phyloP scores from a whole-genome alignment of 1,140 invertebrate species.

The Bilobella aurantiaca region DNA sequence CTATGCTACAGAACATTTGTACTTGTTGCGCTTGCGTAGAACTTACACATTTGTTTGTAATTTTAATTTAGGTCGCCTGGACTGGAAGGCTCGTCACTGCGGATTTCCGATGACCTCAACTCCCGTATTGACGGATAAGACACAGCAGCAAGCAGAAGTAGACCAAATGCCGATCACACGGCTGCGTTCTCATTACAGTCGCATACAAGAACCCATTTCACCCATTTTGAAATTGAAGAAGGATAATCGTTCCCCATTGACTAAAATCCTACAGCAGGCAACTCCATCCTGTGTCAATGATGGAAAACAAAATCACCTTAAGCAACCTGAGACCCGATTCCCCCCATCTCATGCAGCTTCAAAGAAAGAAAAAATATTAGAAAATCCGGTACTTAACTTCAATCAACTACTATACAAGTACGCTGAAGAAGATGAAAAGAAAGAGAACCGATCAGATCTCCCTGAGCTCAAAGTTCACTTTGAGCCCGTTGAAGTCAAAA shows the following conservation, averaged over 20 bases:
- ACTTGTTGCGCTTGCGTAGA: no score
- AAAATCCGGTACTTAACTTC: background rate
- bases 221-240: no score
- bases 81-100: background rate
- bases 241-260: no score
- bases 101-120: background rate
- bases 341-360: no score
- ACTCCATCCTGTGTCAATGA: no score
- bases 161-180: background rate
- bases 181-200: background rate
- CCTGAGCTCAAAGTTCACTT: background rate
- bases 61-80: background rate
- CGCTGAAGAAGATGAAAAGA: background rate
- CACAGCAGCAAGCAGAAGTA: background rate
- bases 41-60: background rate
- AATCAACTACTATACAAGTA: background rate
- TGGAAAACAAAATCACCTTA: no score
- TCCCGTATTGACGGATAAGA: background rate
- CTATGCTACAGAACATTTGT: no score
- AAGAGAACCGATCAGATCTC: background rate
- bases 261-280: no score
- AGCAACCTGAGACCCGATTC: no score
- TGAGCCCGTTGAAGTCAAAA: background rate
- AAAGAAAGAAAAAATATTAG: background rate
- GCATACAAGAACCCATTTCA: no score